phyloP scores from a whole-genome alignment of 1,140 invertebrate genomes.

The Neoseiulus cucumeris region DNA sequence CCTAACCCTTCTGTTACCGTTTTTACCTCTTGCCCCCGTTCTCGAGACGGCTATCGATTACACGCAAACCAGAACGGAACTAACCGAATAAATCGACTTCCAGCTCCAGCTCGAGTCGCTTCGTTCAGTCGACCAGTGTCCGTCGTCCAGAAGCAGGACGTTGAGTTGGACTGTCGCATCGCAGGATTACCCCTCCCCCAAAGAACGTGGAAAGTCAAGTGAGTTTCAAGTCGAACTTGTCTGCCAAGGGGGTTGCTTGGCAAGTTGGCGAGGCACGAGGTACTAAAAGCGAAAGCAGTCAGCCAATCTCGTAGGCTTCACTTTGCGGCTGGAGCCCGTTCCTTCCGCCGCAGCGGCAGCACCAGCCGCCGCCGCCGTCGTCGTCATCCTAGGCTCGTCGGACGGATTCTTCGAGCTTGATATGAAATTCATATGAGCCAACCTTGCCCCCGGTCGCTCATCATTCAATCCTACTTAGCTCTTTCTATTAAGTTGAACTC shows the following conservation, averaged over 20 bases:
- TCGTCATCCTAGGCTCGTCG: too few species aligned
- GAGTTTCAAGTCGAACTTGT: background rate
- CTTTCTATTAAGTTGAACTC: background rate
- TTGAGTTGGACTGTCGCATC: background rate
- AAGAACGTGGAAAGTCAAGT: constrained; percentile 7
- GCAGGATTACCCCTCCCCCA: background rate
- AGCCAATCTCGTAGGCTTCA: too few species aligned
- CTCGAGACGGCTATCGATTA: too few species aligned
- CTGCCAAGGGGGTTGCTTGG: too few species aligned
- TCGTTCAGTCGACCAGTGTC: background rate
- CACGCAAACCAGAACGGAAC: too few species aligned
- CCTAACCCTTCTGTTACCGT: too few species aligned
- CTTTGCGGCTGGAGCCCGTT: too few species aligned
- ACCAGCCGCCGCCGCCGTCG: too few species aligned
- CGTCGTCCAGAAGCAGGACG: constrained; percentile 6
- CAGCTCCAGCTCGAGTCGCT: background rate
- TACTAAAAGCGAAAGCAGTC: too few species aligned
- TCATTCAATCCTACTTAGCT: constrained; percentile 4
- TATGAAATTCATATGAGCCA: constrained; percentile 7
- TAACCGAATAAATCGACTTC: background rate
- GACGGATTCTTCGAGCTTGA: background rate
- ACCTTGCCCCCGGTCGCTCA: background rate
- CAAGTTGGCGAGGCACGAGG: too few species aligned
- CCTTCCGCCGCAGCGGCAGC: too few species aligned
- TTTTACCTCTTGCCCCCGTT: too few species aligned